Evolutionary conservation across 30 jellyfish, hydroid and myxozoan species (phyloP), one percentile per base, ranked within the genome.

Genomic region (Mastigias papua): DNA sequence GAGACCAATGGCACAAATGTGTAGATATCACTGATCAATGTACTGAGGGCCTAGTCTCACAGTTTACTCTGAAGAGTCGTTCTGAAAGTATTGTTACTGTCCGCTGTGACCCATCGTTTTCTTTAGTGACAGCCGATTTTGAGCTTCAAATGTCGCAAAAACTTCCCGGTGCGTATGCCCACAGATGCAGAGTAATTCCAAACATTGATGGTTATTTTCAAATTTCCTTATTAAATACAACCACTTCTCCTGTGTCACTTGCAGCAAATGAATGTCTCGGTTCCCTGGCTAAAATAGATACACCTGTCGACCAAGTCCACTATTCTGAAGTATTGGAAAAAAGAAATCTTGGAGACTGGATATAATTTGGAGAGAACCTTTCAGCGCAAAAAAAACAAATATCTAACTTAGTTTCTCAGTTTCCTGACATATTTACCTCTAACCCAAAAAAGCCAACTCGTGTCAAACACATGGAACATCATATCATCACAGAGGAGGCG

Each of bases 51-150:
- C 32, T 83, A 20, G 57, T 58, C 25, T 76, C 50, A 46, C 49
- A 83, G 50, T 25, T 54, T 33, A 50, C 28, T 27, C 57, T 83
- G 28, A 82, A 62, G 13, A 82, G 82, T 66, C 69, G 86, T 27
- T 49, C 93, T 30, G 87, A 83, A 71, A 58, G 61, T 11, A 21
- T 62, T 48, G 66, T 83, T 58, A 30, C n/a, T 29, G 80, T 83
- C 48, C 49, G 54, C 70, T 83, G 80, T 58, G 66, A 60, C 78
- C 33, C 80, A 60, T 66, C 48, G 48, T 48, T 84, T 26, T 84
- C 93, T 26, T 70, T 83, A 67, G 48, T 68, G 17, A 86, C 35
- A 20, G 93, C 79, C 35, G 93, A 71, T 69, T 83, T 68, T 83
- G 93, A 83, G 23, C 93, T 87, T 31, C 8, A 64, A 21, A 37